phyloP scores from a whole-genome alignment of 2,113 vertebrate species.

The Pogona vitticeps region DNA sequence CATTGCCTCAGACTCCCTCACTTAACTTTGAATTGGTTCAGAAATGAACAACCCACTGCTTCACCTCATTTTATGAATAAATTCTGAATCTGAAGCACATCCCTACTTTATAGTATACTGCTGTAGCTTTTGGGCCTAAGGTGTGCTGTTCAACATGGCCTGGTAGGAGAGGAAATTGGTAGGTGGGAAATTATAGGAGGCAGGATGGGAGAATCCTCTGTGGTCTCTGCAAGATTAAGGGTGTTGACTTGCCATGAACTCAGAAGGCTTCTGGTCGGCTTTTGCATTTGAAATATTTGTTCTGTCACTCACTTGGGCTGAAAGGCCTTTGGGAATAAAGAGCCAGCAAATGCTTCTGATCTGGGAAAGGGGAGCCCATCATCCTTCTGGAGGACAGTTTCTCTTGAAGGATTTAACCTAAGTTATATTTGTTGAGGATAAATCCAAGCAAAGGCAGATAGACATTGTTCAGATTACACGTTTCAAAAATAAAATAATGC shows the following conservation, averaged over 20 bases:
- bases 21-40: no score
- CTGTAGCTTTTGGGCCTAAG: not conserved
- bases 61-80: no score
- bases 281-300: not conserved
- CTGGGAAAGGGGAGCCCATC: not conserved
- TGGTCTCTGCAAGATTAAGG: not conserved
- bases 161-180: not conserved
- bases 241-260: not conserved
- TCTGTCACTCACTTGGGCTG: not conserved
- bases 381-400: not conserved
- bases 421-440: not conserved
- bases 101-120: no score
- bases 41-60: no score
- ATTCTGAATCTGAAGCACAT: no score
- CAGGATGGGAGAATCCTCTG: not conserved
- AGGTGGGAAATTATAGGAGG: not conserved
- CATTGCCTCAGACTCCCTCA: no score
- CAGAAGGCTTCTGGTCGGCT: not conserved
- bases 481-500: not conserved
- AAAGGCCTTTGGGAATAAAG: not conserved
- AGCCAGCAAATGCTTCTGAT: not conserved
- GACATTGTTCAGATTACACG: not conserved
- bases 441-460: not conserved
- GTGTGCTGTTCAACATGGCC: not conserved
- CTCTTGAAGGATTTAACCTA: not conserved